phyloP scores from a whole-genome alignment of 2,888 invertebrate species.

The Netelia melanura region DNA sequence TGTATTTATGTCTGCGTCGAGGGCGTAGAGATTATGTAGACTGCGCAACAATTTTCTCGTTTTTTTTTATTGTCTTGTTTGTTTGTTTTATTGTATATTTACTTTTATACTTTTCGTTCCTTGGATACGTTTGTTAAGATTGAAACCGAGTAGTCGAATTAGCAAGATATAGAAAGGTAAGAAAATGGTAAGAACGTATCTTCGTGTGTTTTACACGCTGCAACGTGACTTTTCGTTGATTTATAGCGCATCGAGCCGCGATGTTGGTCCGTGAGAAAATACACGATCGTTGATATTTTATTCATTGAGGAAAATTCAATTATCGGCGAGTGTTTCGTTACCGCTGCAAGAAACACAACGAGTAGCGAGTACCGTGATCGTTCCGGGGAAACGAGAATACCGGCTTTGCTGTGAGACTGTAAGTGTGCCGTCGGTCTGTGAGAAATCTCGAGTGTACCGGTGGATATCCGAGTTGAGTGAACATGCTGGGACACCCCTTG shows the following conservation, averaged over 20 bases:
- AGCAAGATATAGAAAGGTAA: no score
- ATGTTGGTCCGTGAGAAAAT: no score
- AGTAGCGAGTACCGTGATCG: background rate
- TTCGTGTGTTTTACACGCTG: no score
- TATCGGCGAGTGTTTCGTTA: background rate
- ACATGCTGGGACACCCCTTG: conserved; percentile 54
- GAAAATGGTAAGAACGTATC: no score
- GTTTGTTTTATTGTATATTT: background rate
- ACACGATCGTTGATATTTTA: background rate
- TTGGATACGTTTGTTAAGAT: background rate
- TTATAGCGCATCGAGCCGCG: no score
- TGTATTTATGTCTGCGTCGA: background rate
- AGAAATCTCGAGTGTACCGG: conserved; percentile 49
- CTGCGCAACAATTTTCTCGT: background rate
- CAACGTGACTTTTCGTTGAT: no score
- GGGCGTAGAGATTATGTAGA: background rate
- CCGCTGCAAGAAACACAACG: background rate
- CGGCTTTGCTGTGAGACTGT: background rate
- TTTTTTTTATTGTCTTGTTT: background rate
- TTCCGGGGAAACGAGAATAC: conserved; percentile 13
- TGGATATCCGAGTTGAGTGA: conserved; percentile 54
- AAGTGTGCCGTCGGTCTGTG: background rate
- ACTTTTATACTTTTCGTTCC: background rate
- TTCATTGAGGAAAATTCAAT: background rate
- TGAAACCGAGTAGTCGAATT: background rate